Base-by-base conservation (phyloP, 2,797 vertebrate genomes). In the Girardinus metallicus region DNA sequence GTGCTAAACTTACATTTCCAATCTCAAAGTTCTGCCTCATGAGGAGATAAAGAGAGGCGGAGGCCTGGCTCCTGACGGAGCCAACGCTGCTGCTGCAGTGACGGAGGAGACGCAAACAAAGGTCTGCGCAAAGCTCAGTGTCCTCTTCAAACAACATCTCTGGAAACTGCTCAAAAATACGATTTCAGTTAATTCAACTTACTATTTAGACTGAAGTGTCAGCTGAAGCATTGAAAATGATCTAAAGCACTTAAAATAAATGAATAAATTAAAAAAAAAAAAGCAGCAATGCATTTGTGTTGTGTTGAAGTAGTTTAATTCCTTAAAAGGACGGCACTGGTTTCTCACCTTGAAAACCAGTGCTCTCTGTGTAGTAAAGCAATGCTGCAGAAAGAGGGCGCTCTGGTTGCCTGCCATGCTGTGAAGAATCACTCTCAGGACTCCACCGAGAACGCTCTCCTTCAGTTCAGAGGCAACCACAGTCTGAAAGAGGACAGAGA, bases 1-100 rank as follows among this genome's bases (percentile, higher is more conserved):
- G 44, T 2, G 5, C 73, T 13, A 3, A 76, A 88, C 95, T 93
- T 89, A 98, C 97, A 9, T 98, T 97, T 88, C 97, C 97, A 0
- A 98, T 98, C 94, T 98, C 97, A 60, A 97, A 98, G 93, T 98
- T 98, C 90, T 98, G 97, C 71, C 97, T 96, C 97, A 98, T 98
- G 84, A 98, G 97, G 71, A 98, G 95, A 93, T 98, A 98, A 75
- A 98, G 97, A 0, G 97, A 98, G 68, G 97, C 97, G 0, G 97
- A 98, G 88, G 97, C 97, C 0, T 98, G 97, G 15, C 94, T 95
- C 85, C 97, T 95, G 74, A 97, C 95, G 0, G 95, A 87, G 47
- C 95, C 89, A 60, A 97, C 88, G 4, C 96, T 96, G 77, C 97
- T 98, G 89, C 97, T 96, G 74, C 97, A 98, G 92, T 98, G 97